Evolutionary conservation across 2,797 vertebrate species (phyloP), one percentile per base, ranked within the genome.

Genomic region (Ctenopoma kingsleyae): DNA sequence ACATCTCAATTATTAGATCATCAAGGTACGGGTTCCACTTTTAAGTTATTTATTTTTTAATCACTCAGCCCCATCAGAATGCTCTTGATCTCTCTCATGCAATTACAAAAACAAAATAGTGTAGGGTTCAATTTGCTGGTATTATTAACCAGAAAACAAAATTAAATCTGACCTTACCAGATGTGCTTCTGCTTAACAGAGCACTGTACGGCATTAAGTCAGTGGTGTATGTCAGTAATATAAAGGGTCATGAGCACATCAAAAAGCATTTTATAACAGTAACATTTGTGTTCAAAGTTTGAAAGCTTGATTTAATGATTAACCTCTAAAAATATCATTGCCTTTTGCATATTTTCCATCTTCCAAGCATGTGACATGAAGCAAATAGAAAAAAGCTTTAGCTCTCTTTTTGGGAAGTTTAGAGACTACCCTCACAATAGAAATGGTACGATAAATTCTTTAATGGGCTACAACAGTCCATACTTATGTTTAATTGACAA

Each of bases 1-100:
- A 76, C 64, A 56, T 80, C 76, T 87, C 83, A 86, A 89, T 90
- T 78, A 89, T 79, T 69, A 61, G 44, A 74, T 74, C 35, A 67
- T 83, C 67, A 70, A 66, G 56, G 65, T 60, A 9, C 56, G 16
- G 63, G 22, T 59, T 44, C 32, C 19, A 2, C 71, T 65, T 80
- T 80, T 54, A 50, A 60, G 49, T 51, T 32, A 58, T 82, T 78
- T 67, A 19, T 54, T 50, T 73, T 76, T 81, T 61, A 76, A 75
- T 75, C 57, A 40, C 70, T 60, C 5, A 0, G 6, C 25, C 36
- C 43, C 35, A 60, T 56, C 62, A n/a, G 38, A 36, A 51, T 22
- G 22, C 65, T 41, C 58, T 25, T 15, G 19, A 57, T 63, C n/a
- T 47, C 51, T 41, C 16, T 47, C 32, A 6, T 49, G 59, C 49